Evolutionary conservation across 2,888 invertebrate species (phyloP), one percentile per base, ranked within the genome.

Genomic region (Stenchaetothrips biformis): DNA sequence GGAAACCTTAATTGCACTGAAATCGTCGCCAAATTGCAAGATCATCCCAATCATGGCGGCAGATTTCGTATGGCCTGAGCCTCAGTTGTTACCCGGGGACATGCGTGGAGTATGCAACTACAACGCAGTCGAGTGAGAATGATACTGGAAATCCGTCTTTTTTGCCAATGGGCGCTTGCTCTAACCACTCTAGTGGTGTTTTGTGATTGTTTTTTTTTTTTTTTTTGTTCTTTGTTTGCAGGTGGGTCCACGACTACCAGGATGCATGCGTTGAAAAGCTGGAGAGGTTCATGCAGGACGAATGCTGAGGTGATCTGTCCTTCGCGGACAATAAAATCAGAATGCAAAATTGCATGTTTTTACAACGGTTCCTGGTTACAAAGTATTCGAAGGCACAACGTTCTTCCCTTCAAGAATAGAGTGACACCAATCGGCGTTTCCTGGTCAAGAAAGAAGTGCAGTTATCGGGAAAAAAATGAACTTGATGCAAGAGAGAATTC

Each of bases 41-140:
- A 99, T 99, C 85, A 98, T 99, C 86, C 99, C 99, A 80, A 97
- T 99, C 83, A 95, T 97, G 86, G 99, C n/a, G n/a, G n/a, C 99
- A 88, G 97, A 96, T 88, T 99, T 99, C 88, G 92, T 92, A 85
- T 99, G 97, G 95, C 99, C 99, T 4, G 95, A 96, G 84, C 92
- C 95, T 1, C 97, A 98, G 85, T 92, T 93, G 84, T 90, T 99
- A 80, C 99, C 99, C 0, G 96, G 96, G 86, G 99, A 99, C 86
- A 99, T 99, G 95, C 91, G 97, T 83, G 93, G 95, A 81, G 95
- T 99, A 81, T 96, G 96, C 85, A 95, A 95, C 86, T 98, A 99
- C 87, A 99, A 99, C 88, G 97, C 97, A 80, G 96, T 99, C 83
- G 92, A 95, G 90, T 90, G 86, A 83, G 85, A 80, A n/a, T n/a